Conservation (phyloP, 2,113 vertebrate species). For the Passer domesticus region DNA sequence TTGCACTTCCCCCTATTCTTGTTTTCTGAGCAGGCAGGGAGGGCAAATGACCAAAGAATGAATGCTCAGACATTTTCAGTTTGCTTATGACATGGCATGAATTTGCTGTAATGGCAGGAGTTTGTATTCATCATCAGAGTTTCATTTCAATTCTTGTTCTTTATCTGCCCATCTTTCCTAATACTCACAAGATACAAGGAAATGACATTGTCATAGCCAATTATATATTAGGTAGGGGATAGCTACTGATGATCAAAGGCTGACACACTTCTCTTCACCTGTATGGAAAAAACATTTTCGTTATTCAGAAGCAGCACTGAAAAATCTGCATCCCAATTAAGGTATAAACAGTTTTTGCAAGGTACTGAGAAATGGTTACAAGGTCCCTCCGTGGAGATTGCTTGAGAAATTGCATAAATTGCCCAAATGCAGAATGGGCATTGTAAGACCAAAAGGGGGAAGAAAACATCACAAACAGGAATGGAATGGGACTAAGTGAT, state of each 20-base stretch:
- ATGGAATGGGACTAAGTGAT: not conserved
- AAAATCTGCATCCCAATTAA: not conserved
- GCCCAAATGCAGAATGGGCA: not conserved
- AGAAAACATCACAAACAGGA: not conserved
- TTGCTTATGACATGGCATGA: not conserved
- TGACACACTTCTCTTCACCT: not conserved
- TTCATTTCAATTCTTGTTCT: not conserved
- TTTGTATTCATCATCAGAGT: not conserved
- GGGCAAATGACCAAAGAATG: not conserved
- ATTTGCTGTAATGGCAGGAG: not conserved
- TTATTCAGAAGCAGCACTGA: not conserved
- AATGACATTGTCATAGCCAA: not conserved
- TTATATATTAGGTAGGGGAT: not conserved
- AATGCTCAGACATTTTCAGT: not conserved
- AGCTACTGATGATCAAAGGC: conserved; percentile 6
- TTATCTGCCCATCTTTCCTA: not conserved
- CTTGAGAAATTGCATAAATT: not conserved
- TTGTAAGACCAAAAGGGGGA: not conserved
- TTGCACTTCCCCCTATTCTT: not conserved
- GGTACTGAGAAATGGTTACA: not conserved
- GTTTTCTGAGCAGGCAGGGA: not conserved
- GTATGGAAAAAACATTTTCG: not conserved
- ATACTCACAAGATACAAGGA: not conserved
- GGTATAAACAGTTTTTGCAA: not conserved
- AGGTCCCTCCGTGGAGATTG: not conserved